A percentile compares a stretch with the other conserved stretches of the same genome.
Evolutionary conservation across 2,888 invertebrate genomes (phyloP).

Genomic region (Chloromyia formosa): DNA sequence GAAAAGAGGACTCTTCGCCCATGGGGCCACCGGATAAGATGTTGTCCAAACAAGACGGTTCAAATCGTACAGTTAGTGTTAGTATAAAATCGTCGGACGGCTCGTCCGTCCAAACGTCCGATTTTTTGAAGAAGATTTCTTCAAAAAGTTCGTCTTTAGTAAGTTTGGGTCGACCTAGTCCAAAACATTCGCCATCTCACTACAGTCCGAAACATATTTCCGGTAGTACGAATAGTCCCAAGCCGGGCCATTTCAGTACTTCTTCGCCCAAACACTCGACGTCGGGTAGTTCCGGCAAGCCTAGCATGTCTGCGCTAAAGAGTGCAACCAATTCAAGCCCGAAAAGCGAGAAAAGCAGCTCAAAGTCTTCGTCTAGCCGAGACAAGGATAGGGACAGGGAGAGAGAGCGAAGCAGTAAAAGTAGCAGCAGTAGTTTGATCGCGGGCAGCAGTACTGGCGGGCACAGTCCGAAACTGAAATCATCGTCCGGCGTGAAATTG

Average conservation of each 20-base stretch:
- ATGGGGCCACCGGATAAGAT: slow-evolving; percentile 87
- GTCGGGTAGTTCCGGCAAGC: slow-evolving; percentile 79
- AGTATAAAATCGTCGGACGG: slow-evolving; percentile 76
- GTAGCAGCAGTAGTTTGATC: slow-evolving; percentile 38
- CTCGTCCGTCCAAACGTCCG: slow-evolving; percentile 72
- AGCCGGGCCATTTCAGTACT: slow-evolving; percentile 74
- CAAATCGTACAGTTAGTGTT: slow-evolving; percentile 73
- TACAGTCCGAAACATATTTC: slow-evolving; percentile 78
- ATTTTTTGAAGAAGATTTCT: slow-evolving; percentile 74
- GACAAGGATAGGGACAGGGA: slow-evolving; percentile 38
- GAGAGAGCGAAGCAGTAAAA: slow-evolving; percentile 23
- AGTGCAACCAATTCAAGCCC: slow-evolving; percentile 79
- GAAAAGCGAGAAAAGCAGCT: slow-evolving; percentile 67
- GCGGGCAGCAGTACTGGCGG: slow-evolving; percentile 56
- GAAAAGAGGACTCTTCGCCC: slow-evolving; percentile 70
- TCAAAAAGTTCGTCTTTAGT: slow-evolving; percentile 73
- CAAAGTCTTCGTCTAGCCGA: slow-evolving; percentile 29
- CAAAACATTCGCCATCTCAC: slow-evolving; percentile 78
- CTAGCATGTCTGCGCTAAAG: slow-evolving; percentile 87
- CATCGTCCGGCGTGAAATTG: slow-evolving; percentile 71
- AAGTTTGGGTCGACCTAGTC: slow-evolving; percentile 69
- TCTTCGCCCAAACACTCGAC: slow-evolving; percentile 82
- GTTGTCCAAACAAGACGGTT: slow-evolving; percentile 76
- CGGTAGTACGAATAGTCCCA: slow-evolving; percentile 77
- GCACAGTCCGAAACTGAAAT: slow-evolving; percentile 74